Percentiles rank a stretch among this genome's conserved stretches.
phyloP scores from a whole-genome alignment of 2,113 vertebrate species.

The Poicephalus meyeri region DNA sequence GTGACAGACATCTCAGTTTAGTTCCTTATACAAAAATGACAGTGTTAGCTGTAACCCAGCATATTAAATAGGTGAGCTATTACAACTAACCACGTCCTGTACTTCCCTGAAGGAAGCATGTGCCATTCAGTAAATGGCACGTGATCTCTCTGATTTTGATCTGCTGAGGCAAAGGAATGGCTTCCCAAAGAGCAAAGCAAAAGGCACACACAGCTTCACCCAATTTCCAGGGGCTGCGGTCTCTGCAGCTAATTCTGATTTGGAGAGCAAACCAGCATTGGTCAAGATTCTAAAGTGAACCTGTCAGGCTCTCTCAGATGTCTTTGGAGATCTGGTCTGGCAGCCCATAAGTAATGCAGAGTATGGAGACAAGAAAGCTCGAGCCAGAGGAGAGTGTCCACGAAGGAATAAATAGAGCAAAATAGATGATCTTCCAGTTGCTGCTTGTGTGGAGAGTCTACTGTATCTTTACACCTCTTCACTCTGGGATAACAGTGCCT shows the following conservation, averaged over 20 bases:
- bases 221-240: neutral
- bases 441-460: neutral
- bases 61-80: neutral
- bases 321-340: neutral
- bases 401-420: conserved; percentile 55
- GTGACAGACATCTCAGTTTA: neutral
- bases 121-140: neutral
- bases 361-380: neutral
- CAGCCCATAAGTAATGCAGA: conserved; percentile 26
- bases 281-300: neutral
- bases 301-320: neutral
- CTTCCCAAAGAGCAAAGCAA: neutral
- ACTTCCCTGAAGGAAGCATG: neutral
- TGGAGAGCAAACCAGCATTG: neutral
- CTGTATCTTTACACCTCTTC: neutral
- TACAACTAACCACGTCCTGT: neutral
- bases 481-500: neutral
- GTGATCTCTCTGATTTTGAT: neutral
- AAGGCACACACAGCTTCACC: neutral
- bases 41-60: neutral
- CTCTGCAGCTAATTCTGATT: neutral
- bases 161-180: neutral
- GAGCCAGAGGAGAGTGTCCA: conserved; percentile 14
- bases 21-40: neutral
- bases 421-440: conserved; percentile 23